Base-by-base conservation (phyloP, 2,113 vertebrate species). In the Pogonocichla stellata region DNA sequence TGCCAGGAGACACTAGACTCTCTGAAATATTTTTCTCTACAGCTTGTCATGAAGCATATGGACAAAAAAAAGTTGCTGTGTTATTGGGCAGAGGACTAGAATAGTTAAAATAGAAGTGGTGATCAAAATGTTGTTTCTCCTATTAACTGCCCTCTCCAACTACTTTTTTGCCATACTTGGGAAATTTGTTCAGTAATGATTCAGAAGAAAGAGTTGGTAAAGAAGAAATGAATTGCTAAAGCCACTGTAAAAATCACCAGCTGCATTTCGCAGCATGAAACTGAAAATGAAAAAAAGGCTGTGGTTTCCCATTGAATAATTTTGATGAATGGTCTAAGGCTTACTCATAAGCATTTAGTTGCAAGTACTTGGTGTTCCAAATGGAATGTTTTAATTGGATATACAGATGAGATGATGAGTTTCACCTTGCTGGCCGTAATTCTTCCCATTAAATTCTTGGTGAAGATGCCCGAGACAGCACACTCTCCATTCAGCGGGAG, bases 251-350 rank as follows among this genome's bases (percentile, higher is more conserved):
- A 93, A 94, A 78, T 91, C 50, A 88, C 31, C 50, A 73, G 56
- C 90, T 83, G 42, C 62, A 67, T 61, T 88, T 16, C 90, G 45
- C 48, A 86, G 86, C 57, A 50, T 38, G 61, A 65, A 95, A 84
- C 88, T 86, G 72, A 75, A 77, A 94, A 86, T 71, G 69, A 57
- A 73, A 87, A 51, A 50, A 92, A 75, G 48, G 75, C 14, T 74
- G 85, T 86, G 86, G 88, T 72, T 93, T 42, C 73, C 92, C 88
- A 95, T 81, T 96, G 94, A 96, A 75, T 94, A 91, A 94, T 90
- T 96, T 24, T 95, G 94, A 93, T 96, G 95, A 96, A 94, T 96
- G 92, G 36, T 90, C 51, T 36, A 20, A 45, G 82, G 51, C 79
- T 86, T 54, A 40, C 61, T 96, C 69, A 25, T 57, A 88, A 94